These are phyloP conservation scores for Mobula birostris DNA, from an alignment of 2,113 vertebrate species.

Conservation along the genomic window DNA sequence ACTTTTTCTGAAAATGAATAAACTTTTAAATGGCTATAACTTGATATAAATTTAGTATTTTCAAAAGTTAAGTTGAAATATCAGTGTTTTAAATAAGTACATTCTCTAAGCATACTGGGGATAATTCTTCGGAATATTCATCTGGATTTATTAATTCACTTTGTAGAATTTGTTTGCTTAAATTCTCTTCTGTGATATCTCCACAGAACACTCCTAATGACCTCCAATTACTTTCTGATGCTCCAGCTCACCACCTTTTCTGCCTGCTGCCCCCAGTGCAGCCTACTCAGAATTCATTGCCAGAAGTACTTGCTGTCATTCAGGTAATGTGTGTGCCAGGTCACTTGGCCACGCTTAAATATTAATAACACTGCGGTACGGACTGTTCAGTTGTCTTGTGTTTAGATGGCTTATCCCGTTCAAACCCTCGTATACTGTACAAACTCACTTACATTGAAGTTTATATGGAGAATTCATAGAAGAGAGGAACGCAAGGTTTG, in stretches of 20 bases:
- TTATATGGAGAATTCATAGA: background rate
- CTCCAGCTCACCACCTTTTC: constrained; percentile 93
- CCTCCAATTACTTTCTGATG: constrained; percentile 93
- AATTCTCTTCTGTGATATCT: background rate
- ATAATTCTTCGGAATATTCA: background rate
- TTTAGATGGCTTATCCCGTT: background rate
- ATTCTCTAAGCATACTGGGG: background rate
- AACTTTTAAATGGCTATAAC: background rate
- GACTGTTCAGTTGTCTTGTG: background rate
- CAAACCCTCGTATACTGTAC: background rate
- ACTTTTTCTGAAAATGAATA: background rate
- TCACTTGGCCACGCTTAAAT: background rate
- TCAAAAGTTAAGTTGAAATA: background rate
- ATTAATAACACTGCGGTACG: background rate
- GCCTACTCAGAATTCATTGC: constrained; percentile 85
- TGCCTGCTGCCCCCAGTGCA: constrained; percentile 88
- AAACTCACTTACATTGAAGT: background rate
- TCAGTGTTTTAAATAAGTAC: background rate
- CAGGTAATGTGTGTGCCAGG: constrained; percentile 62
- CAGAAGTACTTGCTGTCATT: constrained; percentile 88
- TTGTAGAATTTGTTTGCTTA: background rate
- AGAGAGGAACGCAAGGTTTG: background rate
- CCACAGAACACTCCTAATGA: constrained; percentile 90
- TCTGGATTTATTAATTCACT: background rate
- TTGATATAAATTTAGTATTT: background rate